phyloP scores from a whole-genome alignment of 92 coral and sea anemone genomes.

The Chrysogorgia sp. region DNA sequence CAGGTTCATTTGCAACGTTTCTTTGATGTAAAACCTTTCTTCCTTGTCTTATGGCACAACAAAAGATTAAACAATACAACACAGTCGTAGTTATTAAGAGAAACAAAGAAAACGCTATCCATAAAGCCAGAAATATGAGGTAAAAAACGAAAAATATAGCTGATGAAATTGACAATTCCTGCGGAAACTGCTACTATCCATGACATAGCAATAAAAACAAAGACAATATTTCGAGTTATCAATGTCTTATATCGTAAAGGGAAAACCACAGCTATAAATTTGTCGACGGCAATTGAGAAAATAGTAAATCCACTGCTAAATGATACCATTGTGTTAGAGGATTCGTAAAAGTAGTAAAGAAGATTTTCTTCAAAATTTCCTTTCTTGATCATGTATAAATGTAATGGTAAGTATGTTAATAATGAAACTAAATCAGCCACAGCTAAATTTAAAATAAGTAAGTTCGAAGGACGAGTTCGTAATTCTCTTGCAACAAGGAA shows the following conservation, averaged over 20 bases:
- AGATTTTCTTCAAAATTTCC: neutral
- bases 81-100: neutral
- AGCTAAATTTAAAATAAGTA: constrained; percentile 3
- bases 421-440: neutral
- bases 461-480: neutral
- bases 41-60: neutral
- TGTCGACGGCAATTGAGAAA: constrained; percentile 1
- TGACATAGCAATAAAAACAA: neutral
- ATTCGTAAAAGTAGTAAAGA: neutral
- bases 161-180: neutral
- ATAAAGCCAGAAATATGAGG: neutral
- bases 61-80: neutral
- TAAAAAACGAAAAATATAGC: neutral
- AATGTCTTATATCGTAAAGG: constrained; percentile 11
- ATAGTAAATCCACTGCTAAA: constrained; percentile 8
- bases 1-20: neutral
- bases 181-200: constrained; percentile 10
- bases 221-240: neutral
- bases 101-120: neutral
- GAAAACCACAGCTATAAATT: constrained; percentile 19
- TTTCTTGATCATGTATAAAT: neutral
- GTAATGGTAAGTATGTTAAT: neutral
- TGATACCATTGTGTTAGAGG: neutral
- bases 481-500: neutral
- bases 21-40: neutral